Evolutionary conservation across 2,888 invertebrate species (phyloP), one percentile per base, ranked within the genome.

Genomic region (Eucera pruinosa): DNA sequence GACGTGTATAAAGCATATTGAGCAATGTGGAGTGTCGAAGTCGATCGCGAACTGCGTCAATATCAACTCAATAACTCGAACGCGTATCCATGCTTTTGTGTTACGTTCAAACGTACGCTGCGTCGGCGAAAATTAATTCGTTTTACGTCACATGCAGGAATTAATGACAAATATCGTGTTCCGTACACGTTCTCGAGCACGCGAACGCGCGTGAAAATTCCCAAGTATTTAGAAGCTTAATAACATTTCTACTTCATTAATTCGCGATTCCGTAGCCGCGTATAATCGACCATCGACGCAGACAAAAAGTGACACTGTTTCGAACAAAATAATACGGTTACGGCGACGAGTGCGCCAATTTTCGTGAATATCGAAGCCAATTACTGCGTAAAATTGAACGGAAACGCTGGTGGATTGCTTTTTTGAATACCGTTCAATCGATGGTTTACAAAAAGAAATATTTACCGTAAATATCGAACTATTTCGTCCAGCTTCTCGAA

Each of bases 161-260:
- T 78, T 78, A 78, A 60, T 62, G 74, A 65, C 68, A 65, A 78
- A 74, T 74, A 68, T 72, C 52, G 50, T 62, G 52, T 68, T 47
- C 61, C 64, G 25, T 25, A 18, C 41, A 54, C 33, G 43, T 72
- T 52, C 61, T 52, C 50, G 55, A n/a, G 33, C 18, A 7, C 33
- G 33, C 7, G 33, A 36, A 36, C 25, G 27, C 62, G 47, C 52
- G 39, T 27, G 71, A 64, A 71, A 64, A 74, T 48, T 70, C 74
- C 43, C 43, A 20, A 60, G 43, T 33, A 58, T 36, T 41, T 54
- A 11, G 27, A 20, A n/a, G 45, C 41, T 3, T 23, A 39, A 39
- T 18, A 54, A 54, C 54, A 39, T 58, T 54, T 48, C 47, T 60
- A 67, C 60, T 60, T 68, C 39, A 60, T 54, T 30, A 68, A 54